phyloP scores from a whole-genome alignment of 2,888 invertebrate species.

The Physocephala rufipes region DNA sequence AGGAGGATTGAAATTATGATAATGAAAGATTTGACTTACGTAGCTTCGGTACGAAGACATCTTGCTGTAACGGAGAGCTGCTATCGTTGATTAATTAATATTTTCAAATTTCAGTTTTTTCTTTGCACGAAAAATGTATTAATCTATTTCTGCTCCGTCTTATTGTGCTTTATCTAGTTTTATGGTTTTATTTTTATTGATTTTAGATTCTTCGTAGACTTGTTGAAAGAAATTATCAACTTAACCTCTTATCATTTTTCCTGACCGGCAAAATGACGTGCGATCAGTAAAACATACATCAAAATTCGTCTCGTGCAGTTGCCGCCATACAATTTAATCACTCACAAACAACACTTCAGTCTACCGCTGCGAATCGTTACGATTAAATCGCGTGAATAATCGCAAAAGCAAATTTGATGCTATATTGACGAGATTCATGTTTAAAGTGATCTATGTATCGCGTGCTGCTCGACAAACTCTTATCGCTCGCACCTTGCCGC shows the following conservation, averaged over 20 bases:
- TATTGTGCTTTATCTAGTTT: conserved; percentile 27
- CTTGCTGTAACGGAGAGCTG: conserved; percentile 13
- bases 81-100: not conserved
- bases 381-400: conserved; percentile 2
- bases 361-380: not conserved
- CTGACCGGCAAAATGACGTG: no score
- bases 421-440: no score
- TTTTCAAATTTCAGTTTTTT: not conserved
- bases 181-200: conserved; percentile 28
- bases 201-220: conserved; percentile 34
- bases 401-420: no score
- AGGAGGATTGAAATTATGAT: conserved; percentile 5
- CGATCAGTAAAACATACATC: no score
- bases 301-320: no score
- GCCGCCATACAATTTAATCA: no score
- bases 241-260: no score
- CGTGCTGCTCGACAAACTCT: no score
- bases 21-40: conserved; percentile 57
- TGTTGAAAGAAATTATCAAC: not conserved
- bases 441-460: no score
- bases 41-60: conserved; percentile 65
- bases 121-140: not conserved
- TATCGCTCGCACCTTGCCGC: no score
- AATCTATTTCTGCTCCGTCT: not conserved
- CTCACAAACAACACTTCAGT: no score